Conservation (phyloP, 2,797 vertebrate species). For the Lerista edwardsae region DNA sequence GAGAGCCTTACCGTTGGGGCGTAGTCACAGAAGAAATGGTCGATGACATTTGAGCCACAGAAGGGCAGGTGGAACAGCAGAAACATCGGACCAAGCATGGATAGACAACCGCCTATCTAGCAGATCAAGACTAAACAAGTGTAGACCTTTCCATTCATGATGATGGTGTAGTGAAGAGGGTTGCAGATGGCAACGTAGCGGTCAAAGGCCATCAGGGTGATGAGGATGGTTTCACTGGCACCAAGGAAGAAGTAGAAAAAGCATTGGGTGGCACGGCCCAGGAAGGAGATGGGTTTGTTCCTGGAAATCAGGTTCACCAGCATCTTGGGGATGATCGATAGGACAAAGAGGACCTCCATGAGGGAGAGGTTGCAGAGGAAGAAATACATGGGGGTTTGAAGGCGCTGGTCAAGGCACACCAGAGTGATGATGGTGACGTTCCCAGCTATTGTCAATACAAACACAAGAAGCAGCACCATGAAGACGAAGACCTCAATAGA, state of each 20-base stretch:
- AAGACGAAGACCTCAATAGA: constrained; percentile 61
- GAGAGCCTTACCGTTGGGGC: constrained; percentile 60
- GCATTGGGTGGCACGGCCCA: constrained; percentile 20
- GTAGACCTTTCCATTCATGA: constrained; percentile 47
- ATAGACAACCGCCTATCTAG: not conserved
- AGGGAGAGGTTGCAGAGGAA: constrained; percentile 62
- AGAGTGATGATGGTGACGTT: constrained; percentile 60
- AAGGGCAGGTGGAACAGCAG: no score
- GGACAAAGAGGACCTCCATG: constrained; percentile 64
- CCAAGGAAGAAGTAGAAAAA: constrained; percentile 64
- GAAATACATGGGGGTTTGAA: constrained; percentile 67
- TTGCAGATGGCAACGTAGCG: no score
- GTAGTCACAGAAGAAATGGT: constrained; percentile 65
- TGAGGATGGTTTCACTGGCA: constrained; percentile 57
- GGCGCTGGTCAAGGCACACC: constrained; percentile 50
- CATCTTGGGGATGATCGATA: constrained; percentile 53
- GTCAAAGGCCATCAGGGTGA: constrained; percentile 14
- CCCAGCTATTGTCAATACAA: constrained; percentile 55
- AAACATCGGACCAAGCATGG: not conserved
- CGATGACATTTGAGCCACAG: no score
- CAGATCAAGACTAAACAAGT: constrained; percentile 1
- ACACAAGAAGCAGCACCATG: constrained; percentile 60
- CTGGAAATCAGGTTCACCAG: constrained; percentile 49
- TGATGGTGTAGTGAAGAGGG: no score
- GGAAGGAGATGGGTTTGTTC: constrained; percentile 37